Evolutionary conservation across 2,888 invertebrate genomes (phyloP).

Genomic region (Lasioglossum zephyrum): DNA sequence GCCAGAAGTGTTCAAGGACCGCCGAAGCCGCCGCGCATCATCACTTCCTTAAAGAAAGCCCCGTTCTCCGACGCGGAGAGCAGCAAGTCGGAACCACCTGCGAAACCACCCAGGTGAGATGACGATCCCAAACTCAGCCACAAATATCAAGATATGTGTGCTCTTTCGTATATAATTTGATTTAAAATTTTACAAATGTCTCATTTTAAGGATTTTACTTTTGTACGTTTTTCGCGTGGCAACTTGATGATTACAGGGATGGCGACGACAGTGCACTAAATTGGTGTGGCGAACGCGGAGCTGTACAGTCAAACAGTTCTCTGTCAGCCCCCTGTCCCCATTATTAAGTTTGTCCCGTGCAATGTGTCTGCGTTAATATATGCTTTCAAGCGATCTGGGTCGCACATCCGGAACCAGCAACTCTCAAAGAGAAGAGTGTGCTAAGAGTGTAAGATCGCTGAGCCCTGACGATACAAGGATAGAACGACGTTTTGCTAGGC

Average conservation of each 20-base stretch:
- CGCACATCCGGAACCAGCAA: conserved; percentile 22
- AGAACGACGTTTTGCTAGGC: conserved; percentile 13
- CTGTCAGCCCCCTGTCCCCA: conserved; percentile 40
- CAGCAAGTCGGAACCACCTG: conserved; percentile 73
- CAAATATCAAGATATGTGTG: too few relatives aligned
- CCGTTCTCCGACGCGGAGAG: conserved; percentile 70
- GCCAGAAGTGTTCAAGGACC: conserved; percentile 71
- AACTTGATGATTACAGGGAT: conserved; percentile 58
- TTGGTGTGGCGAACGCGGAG: conserved; percentile 31
- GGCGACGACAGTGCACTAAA: conserved; percentile 40
- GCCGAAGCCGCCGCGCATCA: conserved; percentile 80
- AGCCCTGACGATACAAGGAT: conserved; percentile 20
- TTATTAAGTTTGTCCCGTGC: conserved; percentile 69
- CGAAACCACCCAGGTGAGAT: conserved; percentile 78
- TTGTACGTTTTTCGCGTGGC: neutral
- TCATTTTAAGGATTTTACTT: neutral
- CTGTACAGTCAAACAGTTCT: conserved; percentile 49
- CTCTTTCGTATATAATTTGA: too few relatives aligned
- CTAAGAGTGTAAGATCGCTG: conserved; percentile 25
- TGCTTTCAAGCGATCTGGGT: conserved; percentile 58
- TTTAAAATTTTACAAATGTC: neutral
- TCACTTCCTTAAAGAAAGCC: conserved; percentile 77
- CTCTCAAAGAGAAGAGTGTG: conserved; percentile 27
- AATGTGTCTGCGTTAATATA: conserved; percentile 64
- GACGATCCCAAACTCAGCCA: neutral